Evolutionary conservation across 2,888 invertebrate species (phyloP), one percentile per base, ranked within the genome.

Genomic region (Dryadula phaetusa): DNA sequence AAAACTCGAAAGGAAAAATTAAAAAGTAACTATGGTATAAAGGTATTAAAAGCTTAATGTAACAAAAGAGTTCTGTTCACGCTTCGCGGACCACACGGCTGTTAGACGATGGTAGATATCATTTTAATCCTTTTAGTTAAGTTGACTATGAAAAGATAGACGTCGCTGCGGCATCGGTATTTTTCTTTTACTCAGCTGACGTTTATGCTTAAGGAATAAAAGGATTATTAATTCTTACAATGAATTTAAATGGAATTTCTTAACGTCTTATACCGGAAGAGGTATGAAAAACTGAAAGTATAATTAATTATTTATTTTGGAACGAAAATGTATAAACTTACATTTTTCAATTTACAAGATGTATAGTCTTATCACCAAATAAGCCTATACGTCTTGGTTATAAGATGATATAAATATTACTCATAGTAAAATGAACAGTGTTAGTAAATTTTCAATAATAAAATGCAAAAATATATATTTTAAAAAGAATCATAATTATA

Each of bases 111-210:
- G 90, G 90, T 92, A 91, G 91, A 88, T 90, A 91, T 92, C 88
- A 90, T 92, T 92, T 90, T 92, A 92, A 92, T 92, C 92, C 92
- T 90, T 92, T 92, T 92, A 92, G 90, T 88, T 90, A 91, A 92
- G 92, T 92, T 92, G 90, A 84, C 90, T 90, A 90, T 92, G 88
- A 90, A 90, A 88, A 85, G 90, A 89, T 89, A 89, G 88, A 90
- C 88, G 88, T 88, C 81, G 85, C 80, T 79, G 77, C 79, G 84
- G 82, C 82, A 82, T 83, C 85, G 82, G 81, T 85, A 84, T 85
- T 83, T 86, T 86, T 85, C 88, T 88, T 90, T 88, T 88, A 84
- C 86, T 83, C 64, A 81, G 56, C 82, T 69, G 70, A 70, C 62
- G 54, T 65, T 69, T 70, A 64, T 69, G 66, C 65, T 69, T 66